A percentile compares a stretch with the other conserved stretches of the same genome.
Conservation (phyloP, 2,113 vertebrate genomes). For the Atlantisia rogersi region DNA sequence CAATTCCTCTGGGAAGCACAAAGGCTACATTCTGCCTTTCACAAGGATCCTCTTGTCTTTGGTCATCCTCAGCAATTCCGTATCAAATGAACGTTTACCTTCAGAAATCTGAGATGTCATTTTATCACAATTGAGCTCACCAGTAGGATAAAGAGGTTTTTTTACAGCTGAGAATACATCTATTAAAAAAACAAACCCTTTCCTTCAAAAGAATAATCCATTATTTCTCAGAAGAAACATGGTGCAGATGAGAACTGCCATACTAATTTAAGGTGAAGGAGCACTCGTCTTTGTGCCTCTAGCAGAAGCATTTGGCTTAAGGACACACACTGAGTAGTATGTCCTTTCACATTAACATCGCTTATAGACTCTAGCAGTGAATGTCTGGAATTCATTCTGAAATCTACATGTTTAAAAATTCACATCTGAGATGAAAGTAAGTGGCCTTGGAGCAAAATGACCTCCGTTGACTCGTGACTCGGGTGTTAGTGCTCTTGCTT, state of each 20-base stretch:
- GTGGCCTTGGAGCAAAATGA: too few species aligned
- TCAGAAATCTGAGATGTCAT: conserved; percentile 2
- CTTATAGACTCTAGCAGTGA: background rate
- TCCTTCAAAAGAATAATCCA: background rate
- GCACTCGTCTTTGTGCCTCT: background rate
- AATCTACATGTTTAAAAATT: background rate
- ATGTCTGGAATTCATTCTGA: background rate
- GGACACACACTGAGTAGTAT: background rate
- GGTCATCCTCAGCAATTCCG: background rate
- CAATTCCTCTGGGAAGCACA: background rate
- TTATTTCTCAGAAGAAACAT: background rate
- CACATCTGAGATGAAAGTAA: background rate
- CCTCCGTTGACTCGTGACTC: background rate
- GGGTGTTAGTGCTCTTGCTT: background rate
- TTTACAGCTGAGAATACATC: background rate
- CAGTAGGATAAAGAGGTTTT: background rate
- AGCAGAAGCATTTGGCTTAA: background rate
- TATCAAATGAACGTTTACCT: conserved; percentile 11
- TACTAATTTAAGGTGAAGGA: background rate
- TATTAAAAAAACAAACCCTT: background rate
- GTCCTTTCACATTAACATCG: background rate
- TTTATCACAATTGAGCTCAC: background rate
- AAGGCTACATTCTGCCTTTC: conserved; percentile 9
- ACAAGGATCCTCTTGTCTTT: conserved; percentile 21
- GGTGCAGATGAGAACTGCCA: background rate